These are phyloP conservation scores for Busseola fusca DNA, from an alignment of 2,888 invertebrate genomes.

Conservation along the genomic window DNA sequence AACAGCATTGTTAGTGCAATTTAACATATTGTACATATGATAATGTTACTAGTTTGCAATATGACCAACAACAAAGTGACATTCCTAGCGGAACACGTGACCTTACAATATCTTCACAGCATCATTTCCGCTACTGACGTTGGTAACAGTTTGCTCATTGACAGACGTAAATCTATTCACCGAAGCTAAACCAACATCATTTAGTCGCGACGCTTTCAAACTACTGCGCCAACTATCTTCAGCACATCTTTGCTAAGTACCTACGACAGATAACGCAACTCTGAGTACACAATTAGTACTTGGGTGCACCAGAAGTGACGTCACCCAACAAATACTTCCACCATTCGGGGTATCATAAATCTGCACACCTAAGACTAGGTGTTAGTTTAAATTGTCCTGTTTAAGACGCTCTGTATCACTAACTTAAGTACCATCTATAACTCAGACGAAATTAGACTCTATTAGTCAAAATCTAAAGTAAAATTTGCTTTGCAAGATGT, in stretches of 20 bases:
- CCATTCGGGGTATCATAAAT: constrained; percentile 65
- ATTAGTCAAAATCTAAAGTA: constrained; percentile 29
- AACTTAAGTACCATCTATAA: constrained; percentile 58
- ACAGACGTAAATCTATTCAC: constrained; percentile 46
- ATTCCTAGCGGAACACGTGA: neutral
- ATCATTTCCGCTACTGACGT: constrained; percentile 19
- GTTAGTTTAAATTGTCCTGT: constrained; percentile 71
- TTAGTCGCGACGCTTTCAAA: constrained; percentile 38
- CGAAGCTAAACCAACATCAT: constrained; percentile 46
- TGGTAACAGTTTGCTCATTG: constrained; percentile 27
- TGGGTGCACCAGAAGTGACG: constrained; percentile 53
- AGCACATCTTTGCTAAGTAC: constrained; percentile 42
- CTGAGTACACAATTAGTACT: constrained; percentile 45
- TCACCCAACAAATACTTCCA: constrained; percentile 57
- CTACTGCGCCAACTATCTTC: constrained; percentile 45
- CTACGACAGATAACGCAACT: constrained; percentile 49
- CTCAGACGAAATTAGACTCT: constrained; percentile 47
- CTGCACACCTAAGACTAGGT: constrained; percentile 70
- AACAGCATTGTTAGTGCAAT: no score
- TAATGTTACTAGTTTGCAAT: neutral
- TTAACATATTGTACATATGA: no score
- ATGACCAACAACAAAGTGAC: neutral
- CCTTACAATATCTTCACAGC: constrained; percentile 23
- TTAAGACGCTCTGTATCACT: constrained; percentile 62
- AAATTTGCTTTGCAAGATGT: constrained; percentile 21